Percentiles rank a stretch among this genome's conserved stretches.
These are phyloP conservation scores for Serrognathus titanus DNA, from an alignment of 2,888 invertebrate species.

Conservation along the genomic window DNA sequence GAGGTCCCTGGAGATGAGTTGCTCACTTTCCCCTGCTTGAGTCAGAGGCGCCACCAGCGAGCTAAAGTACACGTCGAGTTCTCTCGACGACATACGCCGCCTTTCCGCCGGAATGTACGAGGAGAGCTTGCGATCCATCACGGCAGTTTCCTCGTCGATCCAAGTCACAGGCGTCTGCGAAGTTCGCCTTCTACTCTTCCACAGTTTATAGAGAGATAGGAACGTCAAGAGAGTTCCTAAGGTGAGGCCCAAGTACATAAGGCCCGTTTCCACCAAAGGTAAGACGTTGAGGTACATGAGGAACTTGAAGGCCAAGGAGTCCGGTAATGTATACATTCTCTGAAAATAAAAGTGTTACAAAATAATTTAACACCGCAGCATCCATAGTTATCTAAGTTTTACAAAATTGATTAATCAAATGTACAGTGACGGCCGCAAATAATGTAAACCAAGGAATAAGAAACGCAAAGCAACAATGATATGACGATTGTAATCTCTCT, in stretches of 20 bases:
- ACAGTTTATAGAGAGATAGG: constrained; percentile 45
- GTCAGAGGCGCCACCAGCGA: constrained; percentile 29
- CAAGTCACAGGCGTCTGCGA: constrained; percentile 25
- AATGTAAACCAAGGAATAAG: too few species aligned
- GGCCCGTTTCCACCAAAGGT: constrained; percentile 58
- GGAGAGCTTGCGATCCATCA: constrained; percentile 38
- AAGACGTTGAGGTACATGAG: constrained; percentile 69
- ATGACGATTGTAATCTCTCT: too few species aligned
- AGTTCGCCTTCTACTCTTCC: neutral
- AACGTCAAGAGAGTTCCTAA: constrained; percentile 53
- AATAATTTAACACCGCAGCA: too few species aligned
- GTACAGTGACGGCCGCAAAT: too few species aligned
- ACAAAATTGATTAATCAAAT: too few species aligned
- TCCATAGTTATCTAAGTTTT: too few species aligned
- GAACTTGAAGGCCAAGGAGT: constrained; percentile 61
- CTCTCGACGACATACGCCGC: constrained; percentile 35
- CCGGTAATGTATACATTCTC: constrained; percentile 69
- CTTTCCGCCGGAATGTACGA: constrained; percentile 38
- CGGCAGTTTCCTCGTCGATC: constrained; percentile 39
- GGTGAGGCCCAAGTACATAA: constrained; percentile 56
- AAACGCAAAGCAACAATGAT: too few species aligned
- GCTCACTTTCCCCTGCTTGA: constrained; percentile 24
- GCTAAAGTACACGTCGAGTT: constrained; percentile 41
- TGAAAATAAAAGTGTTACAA: constrained; percentile 43
- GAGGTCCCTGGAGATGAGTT: constrained; percentile 5